Base-by-base conservation (phyloP, 2,888 invertebrate genomes). In the Aleiodes alternator region DNA sequence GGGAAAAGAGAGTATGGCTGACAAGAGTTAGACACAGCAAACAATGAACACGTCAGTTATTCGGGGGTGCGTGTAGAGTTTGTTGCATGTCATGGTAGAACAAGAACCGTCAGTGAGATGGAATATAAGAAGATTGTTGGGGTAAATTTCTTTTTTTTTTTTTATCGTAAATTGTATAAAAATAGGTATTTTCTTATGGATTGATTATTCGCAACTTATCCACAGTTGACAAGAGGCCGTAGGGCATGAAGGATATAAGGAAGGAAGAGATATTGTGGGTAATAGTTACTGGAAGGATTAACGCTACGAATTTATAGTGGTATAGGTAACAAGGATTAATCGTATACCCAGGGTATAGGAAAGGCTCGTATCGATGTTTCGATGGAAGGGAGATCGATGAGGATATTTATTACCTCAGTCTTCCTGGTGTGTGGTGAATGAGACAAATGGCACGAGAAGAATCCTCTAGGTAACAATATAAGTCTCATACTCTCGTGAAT, bases 21-120 rank as follows among this genome's bases (percentile, higher is more conserved):
- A 68, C 66, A 70, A 76, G 73, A 64, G 56, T 53, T 72, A 72
- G 66, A 68, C 69, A 71, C 69, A 76, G 76, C 77, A 79, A 79
- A 79, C 73, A 85, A 85, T 81, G 84, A 85, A 84, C 81, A 82
- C 81, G 84, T 85, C 83, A 80, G 81, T 76, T 76, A 66, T 74
- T 14, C 9, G 76, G 76, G 77, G 76, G 11, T 14, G 61, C 61
- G 51, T 70, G 79, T 78, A 80, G 73, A 76, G 80, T 57, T 70
- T 70, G 59, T 66, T 74, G 82, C 82, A 83, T 83, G 83, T 81
- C 80, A 82, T 34, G 82, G 81, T 79, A 83, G 31, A 48, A 48
- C 64, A 48, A 43, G 12, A 31, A n/a, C 16, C 23, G 31, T 31
- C 4, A 51, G n/a, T 50, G 12, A 9, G 9, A 68, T 16, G 31